Base-by-base conservation (phyloP, 2,113 vertebrate species). In the Pavo muticus region DNA sequence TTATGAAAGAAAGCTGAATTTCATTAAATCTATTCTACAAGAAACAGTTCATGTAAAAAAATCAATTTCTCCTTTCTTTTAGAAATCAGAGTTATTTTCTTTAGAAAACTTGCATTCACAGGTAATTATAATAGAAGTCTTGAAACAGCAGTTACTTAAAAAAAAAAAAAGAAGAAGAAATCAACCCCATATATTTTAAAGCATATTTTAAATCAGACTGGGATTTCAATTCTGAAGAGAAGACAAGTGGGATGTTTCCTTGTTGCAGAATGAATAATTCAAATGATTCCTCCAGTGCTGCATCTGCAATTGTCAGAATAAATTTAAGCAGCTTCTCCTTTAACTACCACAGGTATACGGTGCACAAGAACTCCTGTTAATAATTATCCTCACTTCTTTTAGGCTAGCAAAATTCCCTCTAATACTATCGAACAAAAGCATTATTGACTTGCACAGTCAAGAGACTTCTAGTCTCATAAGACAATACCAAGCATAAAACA, bases 1-100 rank as follows among this genome's bases (percentile, higher is more conserved):
- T 97, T 97, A 97, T 97, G 96, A 97, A 97, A 97, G 88, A 75
- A 94, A 97, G 94, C 72, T 92, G 97, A 95, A 97, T 97, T 95
- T 96, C 95, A 97, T 96, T 94, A 93, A 97, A 95, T 73, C 56
- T 79, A 64, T 59, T 95, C 87, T 94, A 72, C 81, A 95, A 95
- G 57, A 88, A 87, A 48, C 79, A 92, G 88, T 54, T 85, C 27
- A 47, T 83, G 65, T 74, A 78, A 96, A 89, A 56, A 57, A 57
- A 84, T 54, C 42, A 86, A 11, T 67, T 95, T 95, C 70, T 93
- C 24, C 60, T 89, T 70, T 94, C 71, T 94, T 97, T 79, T 29
- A 71, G n/a, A 79, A 82, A 96, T 86, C 80, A 68, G 71, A 73
- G 88, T 59, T 75, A 61, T 76, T 91, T 96, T 95, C 90, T 65